Conservation (phyloP, 2,888 invertebrate genomes). For the Digitonthophagus gazella region DNA sequence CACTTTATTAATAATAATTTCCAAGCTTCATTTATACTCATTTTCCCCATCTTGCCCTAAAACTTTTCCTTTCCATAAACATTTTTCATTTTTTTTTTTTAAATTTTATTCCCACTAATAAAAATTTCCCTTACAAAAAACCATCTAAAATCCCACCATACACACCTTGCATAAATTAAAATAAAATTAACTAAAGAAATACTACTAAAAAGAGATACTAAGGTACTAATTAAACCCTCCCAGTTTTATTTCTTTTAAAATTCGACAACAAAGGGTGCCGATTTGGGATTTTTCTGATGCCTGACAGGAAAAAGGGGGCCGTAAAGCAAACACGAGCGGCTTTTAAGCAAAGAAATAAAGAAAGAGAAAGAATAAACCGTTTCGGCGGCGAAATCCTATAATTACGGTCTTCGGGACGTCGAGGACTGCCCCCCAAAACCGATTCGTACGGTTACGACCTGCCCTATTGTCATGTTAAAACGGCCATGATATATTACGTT, state of each 20-base stretch:
- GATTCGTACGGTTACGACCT: background rate
- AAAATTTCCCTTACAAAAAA: too few relatives aligned
- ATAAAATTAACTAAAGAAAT: too few relatives aligned
- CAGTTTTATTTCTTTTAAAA: background rate
- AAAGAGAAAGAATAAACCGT: background rate
- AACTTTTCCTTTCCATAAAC: too few relatives aligned
- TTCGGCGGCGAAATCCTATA: slow-evolving; percentile 7
- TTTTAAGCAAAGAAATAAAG: background rate
- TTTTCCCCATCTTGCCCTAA: too few relatives aligned
- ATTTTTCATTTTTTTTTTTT: too few relatives aligned
- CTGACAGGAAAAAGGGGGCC: background rate
- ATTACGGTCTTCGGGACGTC: slow-evolving; percentile 4
- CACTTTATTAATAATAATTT: too few relatives aligned
- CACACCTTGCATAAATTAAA: background rate
- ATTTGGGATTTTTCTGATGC: background rate
- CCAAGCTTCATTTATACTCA: too few relatives aligned
- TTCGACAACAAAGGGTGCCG: background rate
- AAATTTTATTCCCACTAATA: too few relatives aligned
- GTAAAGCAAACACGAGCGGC: slow-evolving; percentile 1
- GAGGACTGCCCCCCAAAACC: background rate
- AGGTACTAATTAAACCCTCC: background rate
- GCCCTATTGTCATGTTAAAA: slow-evolving; percentile 14
- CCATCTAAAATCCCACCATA: too few relatives aligned
- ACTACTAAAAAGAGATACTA: background rate
- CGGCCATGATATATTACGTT: slow-evolving; percentile 10